Conservation (phyloP, 2,888 invertebrate genomes). For the Coecobrya sp. region DNA sequence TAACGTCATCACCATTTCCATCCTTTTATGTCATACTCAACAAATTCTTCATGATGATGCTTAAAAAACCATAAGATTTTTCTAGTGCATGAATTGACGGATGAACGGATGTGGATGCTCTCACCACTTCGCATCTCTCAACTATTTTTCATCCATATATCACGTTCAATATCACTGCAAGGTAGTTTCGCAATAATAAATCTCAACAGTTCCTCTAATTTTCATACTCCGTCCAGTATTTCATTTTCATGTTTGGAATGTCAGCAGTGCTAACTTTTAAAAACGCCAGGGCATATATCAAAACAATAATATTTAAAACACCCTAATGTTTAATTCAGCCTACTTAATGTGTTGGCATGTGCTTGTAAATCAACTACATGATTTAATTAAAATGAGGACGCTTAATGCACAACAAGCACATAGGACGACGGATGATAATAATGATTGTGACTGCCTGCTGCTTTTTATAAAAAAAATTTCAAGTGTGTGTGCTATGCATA, state of each 20-base stretch:
- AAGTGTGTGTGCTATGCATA: conserved; percentile 17
- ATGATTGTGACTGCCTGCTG: conserved; percentile 33
- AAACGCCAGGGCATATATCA: conserved; percentile 9
- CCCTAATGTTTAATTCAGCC: conserved; percentile 17
- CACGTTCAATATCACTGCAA: conserved; percentile 8
- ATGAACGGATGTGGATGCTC: conserved; percentile 41
- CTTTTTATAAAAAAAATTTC: conserved; percentile 38
- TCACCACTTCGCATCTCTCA: conserved; percentile 6
- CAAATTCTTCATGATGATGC: neutral
- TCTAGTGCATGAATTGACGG: neutral
- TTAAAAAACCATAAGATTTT: neutral
- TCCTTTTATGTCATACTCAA: conserved; percentile 63
- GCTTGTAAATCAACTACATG: conserved; percentile 51
- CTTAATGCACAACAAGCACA: conserved; percentile 18
- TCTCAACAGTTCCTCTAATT: conserved; percentile 8
- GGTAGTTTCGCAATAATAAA: neutral
- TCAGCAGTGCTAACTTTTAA: conserved; percentile 24
- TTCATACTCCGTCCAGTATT: conserved; percentile 1
- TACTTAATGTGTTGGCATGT: conserved; percentile 46
- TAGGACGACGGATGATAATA: neutral
- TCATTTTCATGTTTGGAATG: neutral
- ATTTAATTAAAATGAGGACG: conserved; percentile 55
- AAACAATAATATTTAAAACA: conserved; percentile 20
- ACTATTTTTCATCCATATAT: conserved; percentile 7
- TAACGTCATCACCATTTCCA: conserved; percentile 57